phyloP scores from a whole-genome alignment of 2,888 invertebrate species.

The Andrena bicolor region DNA sequence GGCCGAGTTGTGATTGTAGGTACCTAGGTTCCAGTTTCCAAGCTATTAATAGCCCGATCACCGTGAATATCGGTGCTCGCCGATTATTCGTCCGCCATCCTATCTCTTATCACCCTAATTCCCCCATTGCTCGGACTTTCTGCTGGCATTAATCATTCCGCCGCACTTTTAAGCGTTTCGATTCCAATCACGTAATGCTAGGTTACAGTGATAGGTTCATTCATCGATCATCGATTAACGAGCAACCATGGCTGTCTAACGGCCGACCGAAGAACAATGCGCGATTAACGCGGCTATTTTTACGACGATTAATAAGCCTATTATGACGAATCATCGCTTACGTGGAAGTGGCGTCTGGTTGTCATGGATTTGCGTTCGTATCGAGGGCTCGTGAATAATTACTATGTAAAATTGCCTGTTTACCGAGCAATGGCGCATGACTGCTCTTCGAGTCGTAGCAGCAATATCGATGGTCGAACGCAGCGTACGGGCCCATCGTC shows the following conservation, averaged over 20 bases:
- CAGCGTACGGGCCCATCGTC: constrained; percentile 55
- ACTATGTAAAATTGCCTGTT: constrained; percentile 28
- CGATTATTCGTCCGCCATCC: constrained; percentile 52
- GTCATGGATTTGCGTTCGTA: background rate
- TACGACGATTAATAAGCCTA: constrained; percentile 14
- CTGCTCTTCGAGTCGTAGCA: constrained; percentile 46
- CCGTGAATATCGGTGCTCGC: constrained; percentile 56
- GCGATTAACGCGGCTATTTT: constrained; percentile 12
- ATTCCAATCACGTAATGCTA: constrained; percentile 7
- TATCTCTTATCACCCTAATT: constrained; percentile 6
- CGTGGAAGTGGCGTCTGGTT: background rate
- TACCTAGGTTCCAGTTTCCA: constrained; percentile 71
- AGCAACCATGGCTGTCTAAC: background rate
- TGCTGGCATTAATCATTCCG: background rate
- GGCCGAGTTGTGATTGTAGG: constrained; percentile 79
- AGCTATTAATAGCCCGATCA: constrained; percentile 71
- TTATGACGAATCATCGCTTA: constrained; percentile 3
- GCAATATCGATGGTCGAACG: constrained; percentile 41
- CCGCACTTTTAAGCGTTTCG: background rate
- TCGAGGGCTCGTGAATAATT: background rate
- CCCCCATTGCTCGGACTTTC: background rate
- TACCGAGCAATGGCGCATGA: constrained; percentile 62
- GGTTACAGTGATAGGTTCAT: constrained; percentile 12
- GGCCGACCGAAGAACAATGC: background rate
- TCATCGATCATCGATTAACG: constrained; percentile 10